Percentiles rank a stretch among this genome's conserved stretches.
Conservation (phyloP, 2,113 vertebrate species). For the Hippolais icterina region DNA sequence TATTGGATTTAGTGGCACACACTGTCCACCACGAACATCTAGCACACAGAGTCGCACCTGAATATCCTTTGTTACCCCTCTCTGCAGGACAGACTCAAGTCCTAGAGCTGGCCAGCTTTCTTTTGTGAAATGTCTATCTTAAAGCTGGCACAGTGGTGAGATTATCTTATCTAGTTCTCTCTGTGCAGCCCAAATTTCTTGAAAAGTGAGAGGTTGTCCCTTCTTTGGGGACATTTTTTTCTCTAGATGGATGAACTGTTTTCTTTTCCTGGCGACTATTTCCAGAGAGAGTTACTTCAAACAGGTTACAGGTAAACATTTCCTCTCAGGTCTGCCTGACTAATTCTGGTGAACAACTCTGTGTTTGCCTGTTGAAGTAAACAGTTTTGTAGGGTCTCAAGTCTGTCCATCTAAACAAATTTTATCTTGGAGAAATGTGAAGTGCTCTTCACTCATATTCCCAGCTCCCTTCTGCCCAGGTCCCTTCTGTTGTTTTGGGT, state of each 20-base stretch:
- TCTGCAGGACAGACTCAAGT: not conserved
- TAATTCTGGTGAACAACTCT: not conserved
- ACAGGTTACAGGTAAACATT: not conserved
- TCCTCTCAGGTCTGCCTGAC: not conserved
- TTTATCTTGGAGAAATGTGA: rapidly evolving
- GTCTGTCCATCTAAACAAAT: not conserved
- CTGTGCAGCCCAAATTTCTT: not conserved
- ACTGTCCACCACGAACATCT: not conserved
- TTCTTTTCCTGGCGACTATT: not conserved
- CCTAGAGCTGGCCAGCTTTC: not conserved
- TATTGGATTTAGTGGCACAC: not conserved
- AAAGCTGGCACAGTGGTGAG: not conserved
- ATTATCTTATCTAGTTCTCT: not conserved
- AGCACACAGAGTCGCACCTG: not conserved
- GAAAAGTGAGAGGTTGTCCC: not conserved
- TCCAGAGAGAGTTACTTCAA: not conserved
- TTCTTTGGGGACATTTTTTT: not conserved
- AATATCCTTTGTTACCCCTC: not conserved
- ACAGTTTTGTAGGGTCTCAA: not conserved
- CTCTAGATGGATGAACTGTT: not conserved
- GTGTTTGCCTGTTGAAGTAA: not conserved
- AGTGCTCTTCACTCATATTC: not conserved
- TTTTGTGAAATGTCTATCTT: not conserved
- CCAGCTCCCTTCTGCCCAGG: not conserved
- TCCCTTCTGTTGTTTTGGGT: not conserved